Evolutionary conservation across 2,113 vertebrate species (phyloP).

Genomic region (Podiceps cristatus): DNA sequence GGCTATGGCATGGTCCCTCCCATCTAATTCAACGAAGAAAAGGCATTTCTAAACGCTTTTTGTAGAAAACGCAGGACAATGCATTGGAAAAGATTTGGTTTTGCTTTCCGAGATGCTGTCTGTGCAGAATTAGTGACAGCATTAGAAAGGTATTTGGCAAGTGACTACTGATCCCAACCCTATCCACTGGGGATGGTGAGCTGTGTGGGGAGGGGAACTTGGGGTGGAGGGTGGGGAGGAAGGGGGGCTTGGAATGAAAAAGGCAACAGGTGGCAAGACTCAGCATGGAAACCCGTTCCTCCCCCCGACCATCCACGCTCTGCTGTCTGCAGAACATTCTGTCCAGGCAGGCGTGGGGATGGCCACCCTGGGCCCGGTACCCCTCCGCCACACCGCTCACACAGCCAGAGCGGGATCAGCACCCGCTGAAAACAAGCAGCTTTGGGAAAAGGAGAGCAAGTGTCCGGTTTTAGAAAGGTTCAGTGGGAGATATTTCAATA

Average conservation of each 20-base stretch:
- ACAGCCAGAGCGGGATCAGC: background rate
- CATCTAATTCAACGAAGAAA: background rate
- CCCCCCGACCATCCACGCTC: background rate
- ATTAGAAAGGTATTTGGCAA: slow-evolving; percentile 76
- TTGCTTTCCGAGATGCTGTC: slow-evolving; percentile 50
- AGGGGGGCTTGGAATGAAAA: slow-evolving; percentile 49
- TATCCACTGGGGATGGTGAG: slow-evolving; percentile 59
- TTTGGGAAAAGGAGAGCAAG: background rate
- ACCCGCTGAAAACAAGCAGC: background rate
- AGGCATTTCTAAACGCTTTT: background rate
- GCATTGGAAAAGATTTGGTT: background rate
- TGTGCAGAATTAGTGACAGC: slow-evolving; percentile 70
- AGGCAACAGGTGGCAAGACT: slow-evolving; percentile 72
- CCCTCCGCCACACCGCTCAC: fast-evolving
- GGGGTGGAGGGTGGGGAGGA: slow-evolving; percentile 31
- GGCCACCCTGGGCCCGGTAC: background rate
- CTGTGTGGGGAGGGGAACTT: slow-evolving; percentile 21
- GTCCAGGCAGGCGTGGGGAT: background rate
- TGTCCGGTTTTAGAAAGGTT: background rate
- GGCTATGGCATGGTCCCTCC: background rate
- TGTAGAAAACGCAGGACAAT: background rate
- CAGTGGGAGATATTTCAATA: background rate
- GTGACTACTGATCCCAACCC: slow-evolving; percentile 54
- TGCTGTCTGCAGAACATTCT: background rate
- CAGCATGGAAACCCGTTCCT: background rate